phyloP scores from a whole-genome alignment of 1,140 invertebrate genomes.

The Nilaparvata lugens region DNA sequence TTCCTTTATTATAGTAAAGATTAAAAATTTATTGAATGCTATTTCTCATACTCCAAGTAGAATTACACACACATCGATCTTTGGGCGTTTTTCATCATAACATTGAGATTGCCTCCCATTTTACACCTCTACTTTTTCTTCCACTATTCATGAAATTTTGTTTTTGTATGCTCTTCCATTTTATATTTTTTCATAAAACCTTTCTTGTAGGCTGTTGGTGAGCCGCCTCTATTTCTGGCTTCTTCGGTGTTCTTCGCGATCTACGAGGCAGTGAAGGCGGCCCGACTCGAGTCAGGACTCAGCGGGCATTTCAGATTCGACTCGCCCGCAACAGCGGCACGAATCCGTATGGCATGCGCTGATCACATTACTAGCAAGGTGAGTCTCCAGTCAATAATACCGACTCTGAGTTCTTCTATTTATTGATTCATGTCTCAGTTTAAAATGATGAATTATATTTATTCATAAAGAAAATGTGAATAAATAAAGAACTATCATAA shows the following conservation, averaged over 20 bases:
- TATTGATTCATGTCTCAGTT: not conserved
- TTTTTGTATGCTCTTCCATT: too few relatives aligned
- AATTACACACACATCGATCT: too few relatives aligned
- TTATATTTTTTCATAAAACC: not conserved
- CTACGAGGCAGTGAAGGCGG: constrained; percentile 75
- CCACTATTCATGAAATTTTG: too few relatives aligned
- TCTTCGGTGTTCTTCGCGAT: constrained; percentile 78
- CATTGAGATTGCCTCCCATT: too few relatives aligned
- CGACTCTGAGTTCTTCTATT: not conserved
- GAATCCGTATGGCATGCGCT: constrained; percentile 81
- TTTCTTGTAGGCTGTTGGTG: constrained; percentile 78
- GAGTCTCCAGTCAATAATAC: not conserved
- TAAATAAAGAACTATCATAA: not conserved
- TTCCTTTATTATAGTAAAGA: too few relatives aligned
- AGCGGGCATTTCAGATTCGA: constrained; percentile 58
- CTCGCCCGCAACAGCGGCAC: constrained; percentile 78
- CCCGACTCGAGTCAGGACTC: constrained; percentile 57
- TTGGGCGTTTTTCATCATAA: too few relatives aligned
- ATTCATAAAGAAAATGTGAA: not conserved
- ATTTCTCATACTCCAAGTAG: too few relatives aligned
- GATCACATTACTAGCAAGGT: constrained; percentile 59
- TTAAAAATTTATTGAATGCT: too few relatives aligned
- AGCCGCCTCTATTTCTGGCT: constrained; percentile 87
- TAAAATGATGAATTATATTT: too few relatives aligned
- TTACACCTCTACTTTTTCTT: too few relatives aligned